These are phyloP conservation scores for Carettochelys insculpta DNA, from an alignment of 2,113 vertebrate genomes.

Conservation along the genomic window DNA sequence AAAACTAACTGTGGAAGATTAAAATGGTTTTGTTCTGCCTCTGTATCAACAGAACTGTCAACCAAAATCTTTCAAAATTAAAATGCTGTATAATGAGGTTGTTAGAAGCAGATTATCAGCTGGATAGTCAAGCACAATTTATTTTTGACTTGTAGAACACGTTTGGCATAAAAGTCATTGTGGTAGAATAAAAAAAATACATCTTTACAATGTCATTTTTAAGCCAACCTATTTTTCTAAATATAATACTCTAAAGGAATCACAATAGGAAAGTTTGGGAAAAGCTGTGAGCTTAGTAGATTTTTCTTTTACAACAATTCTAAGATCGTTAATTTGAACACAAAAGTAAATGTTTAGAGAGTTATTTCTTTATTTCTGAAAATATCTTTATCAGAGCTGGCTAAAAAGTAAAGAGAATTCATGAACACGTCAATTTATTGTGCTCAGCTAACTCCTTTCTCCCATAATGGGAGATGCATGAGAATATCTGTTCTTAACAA, in stretches of 20 bases:
- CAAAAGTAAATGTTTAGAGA: not conserved
- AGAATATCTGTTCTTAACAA: not conserved
- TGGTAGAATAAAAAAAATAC: constrained; percentile 12
- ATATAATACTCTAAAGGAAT: not conserved
- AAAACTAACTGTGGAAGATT: not conserved
- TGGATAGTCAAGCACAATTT: not conserved
- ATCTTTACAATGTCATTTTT: not conserved
- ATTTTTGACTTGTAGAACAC: constrained; percentile 8
- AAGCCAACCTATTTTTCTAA: not conserved
- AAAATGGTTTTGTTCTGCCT: constrained; percentile 10
- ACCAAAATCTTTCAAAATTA: constrained; percentile 21
- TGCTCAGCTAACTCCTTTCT: not conserved
- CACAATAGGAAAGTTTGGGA: not conserved
- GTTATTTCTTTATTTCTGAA: not conserved
- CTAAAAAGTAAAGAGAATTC: not conserved
- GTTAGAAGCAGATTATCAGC: not conserved
- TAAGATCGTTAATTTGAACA: not conserved
- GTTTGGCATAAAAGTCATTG: not conserved
- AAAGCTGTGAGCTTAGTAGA: not conserved
- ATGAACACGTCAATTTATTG: not conserved
- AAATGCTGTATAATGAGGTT: not conserved
- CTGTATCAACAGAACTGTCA: not conserved
- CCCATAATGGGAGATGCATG: not conserved
- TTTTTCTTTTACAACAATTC: not conserved
- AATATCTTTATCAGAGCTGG: constrained; percentile 10